Percentiles rank a stretch among this genome's conserved stretches.
These are phyloP conservation scores for Scalopus aquaticus DNA, from an alignment of 2,113 vertebrate genomes.

Conservation along the genomic window DNA sequence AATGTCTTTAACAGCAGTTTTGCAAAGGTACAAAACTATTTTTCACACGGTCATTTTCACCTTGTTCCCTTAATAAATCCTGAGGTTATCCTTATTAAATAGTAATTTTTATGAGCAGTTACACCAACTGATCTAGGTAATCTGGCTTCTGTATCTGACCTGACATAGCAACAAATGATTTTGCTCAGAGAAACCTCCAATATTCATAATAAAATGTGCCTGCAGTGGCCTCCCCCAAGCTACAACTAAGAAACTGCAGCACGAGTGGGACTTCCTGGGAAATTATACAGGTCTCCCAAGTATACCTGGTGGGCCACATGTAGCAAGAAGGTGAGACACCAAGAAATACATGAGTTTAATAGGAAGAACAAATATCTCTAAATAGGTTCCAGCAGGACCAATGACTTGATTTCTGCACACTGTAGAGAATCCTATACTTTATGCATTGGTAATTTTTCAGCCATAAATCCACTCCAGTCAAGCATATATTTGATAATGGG, in stretches of 20 bases:
- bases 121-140: neutral
- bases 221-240: neutral
- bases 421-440: neutral
- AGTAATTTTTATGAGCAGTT: slow-evolving; percentile 55
- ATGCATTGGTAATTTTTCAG: neutral
- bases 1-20: slow-evolving; percentile 47
- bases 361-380: neutral
- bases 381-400: neutral
- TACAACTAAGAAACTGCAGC: neutral
- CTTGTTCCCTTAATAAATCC: slow-evolving; percentile 46
- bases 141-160: neutral
- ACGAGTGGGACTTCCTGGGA: neutral
- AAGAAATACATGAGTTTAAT: neutral
- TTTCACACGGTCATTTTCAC: slow-evolving; percentile 30
- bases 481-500: neutral
- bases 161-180: neutral
- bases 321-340: neutral
- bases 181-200: slow-evolving; percentile 1
- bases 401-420: neutral
- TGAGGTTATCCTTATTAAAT: slow-evolving; percentile 54
- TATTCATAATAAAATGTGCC: neutral
- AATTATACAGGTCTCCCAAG: neutral
- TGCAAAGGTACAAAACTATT: slow-evolving; percentile 48
- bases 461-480: neutral
- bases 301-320: neutral